Conservation (phyloP, 1,140 invertebrate genomes). For the Zaprionus gabonicus region DNA sequence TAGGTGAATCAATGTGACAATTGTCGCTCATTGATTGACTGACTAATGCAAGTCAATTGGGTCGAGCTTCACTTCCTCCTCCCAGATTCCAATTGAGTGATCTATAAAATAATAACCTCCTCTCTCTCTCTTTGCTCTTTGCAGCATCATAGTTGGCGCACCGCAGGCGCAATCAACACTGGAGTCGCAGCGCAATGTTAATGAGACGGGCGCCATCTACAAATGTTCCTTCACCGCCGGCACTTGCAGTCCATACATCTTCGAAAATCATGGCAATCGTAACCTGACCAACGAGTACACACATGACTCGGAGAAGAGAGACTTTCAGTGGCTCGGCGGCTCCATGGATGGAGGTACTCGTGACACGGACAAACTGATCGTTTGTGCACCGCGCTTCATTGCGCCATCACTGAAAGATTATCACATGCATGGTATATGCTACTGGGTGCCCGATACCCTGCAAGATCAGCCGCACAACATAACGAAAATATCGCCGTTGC, state of each 20-base stretch:
- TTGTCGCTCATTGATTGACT: slow-evolving; percentile 17
- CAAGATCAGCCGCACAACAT: slow-evolving; percentile 59
- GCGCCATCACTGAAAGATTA: slow-evolving; percentile 65
- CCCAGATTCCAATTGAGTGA: slow-evolving; percentile 12
- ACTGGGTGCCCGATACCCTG: slow-evolving; percentile 77
- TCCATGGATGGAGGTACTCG: slow-evolving; percentile 78
- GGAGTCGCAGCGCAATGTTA: slow-evolving; percentile 70
- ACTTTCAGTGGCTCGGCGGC: slow-evolving; percentile 79
- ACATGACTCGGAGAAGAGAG: slow-evolving; percentile 64
- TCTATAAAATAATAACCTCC: background rate
- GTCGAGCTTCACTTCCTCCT: background rate
- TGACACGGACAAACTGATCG: slow-evolving; percentile 74
- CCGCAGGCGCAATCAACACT: slow-evolving; percentile 81
- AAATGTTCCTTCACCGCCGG: slow-evolving; percentile 59
- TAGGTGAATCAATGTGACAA: slow-evolving; percentile 21
- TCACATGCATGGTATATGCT: slow-evolving; percentile 85
- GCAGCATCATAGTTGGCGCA: slow-evolving; percentile 78
- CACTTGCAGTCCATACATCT: slow-evolving; percentile 69
- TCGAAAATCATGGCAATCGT: slow-evolving; percentile 64
- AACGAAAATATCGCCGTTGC: slow-evolving; percentile 71
- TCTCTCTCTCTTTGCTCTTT: background rate
- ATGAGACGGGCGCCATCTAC: slow-evolving; percentile 82
- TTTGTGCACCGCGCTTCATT: slow-evolving; percentile 77
- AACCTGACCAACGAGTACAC: slow-evolving; percentile 56
- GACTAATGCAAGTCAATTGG: slow-evolving; percentile 48